Percentiles rank a stretch among this genome's conserved stretches.
Evolutionary conservation across 2,888 invertebrate species (phyloP).

Genomic region (Limenitis camilla): DNA sequence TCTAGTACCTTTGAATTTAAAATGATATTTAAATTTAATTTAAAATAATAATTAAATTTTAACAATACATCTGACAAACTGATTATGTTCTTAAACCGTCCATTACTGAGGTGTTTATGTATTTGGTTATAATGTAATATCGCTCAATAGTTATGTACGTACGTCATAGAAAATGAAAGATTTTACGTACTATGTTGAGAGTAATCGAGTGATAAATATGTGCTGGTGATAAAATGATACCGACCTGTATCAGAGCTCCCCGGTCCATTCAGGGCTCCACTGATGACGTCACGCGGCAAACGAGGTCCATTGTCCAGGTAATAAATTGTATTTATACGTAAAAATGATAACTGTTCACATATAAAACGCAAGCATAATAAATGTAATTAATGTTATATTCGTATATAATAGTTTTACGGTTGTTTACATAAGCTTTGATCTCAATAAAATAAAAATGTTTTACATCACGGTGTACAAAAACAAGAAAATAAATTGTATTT

Average conservation of each 20-base stretch:
- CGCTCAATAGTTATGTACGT: neutral
- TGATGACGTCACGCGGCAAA: constrained; percentile 83
- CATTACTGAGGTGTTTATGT: too few relatives aligned
- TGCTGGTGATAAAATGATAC: constrained; percentile 69
- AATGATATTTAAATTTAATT: too few relatives aligned
- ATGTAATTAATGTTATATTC: too few relatives aligned
- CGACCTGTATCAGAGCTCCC: constrained; percentile 81
- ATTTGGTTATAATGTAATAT: neutral
- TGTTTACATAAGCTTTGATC: too few relatives aligned
- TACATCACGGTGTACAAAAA: neutral
- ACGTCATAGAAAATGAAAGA: too few relatives aligned
- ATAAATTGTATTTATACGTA: constrained; percentile 10
- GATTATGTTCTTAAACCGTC: too few relatives aligned
- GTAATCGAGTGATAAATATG: constrained; percentile 22
- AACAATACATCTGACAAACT: too few relatives aligned
- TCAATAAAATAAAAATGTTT: too few relatives aligned
- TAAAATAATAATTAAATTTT: too few relatives aligned
- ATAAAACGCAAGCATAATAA: too few relatives aligned
- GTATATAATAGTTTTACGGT: too few relatives aligned
- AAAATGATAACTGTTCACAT: neutral
- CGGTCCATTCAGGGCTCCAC: constrained; percentile 83
- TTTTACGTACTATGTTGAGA: neutral
- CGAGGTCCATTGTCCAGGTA: constrained; percentile 82
- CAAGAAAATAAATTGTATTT: neutral
- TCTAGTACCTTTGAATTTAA: too few relatives aligned